Evolutionary conservation across 2,888 invertebrate genomes (phyloP).

Genomic region (Esperia sulphurella): DNA sequence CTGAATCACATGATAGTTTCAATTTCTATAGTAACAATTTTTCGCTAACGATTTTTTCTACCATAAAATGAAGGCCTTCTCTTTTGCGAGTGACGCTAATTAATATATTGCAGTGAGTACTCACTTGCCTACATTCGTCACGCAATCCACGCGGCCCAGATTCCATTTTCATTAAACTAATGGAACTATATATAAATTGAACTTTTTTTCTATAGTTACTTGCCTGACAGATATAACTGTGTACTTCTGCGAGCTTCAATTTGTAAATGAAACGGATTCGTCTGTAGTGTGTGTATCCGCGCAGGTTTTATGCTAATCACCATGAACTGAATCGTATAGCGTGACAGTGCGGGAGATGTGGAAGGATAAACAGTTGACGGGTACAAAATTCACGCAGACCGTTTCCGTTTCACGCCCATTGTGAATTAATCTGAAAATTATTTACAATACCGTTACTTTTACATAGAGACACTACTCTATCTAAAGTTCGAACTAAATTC

Average conservation of each 20-base stretch:
- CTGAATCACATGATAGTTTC: too few species aligned
- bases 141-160: slow-evolving; percentile 44
- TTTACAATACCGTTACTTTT: slow-evolving; percentile 2
- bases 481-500: not conserved
- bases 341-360: slow-evolving; percentile 62
- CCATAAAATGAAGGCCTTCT: too few species aligned
- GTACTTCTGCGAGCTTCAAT: slow-evolving; percentile 46
- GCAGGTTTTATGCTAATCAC: slow-evolving; percentile 47
- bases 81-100: slow-evolving; percentile 27
- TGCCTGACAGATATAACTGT: slow-evolving; percentile 28
- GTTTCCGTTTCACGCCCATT: slow-evolving; percentile 29
- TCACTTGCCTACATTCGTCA: slow-evolving; percentile 39
- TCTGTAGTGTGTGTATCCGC: slow-evolving; percentile 16
- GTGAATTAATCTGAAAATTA: slow-evolving; percentile 14
- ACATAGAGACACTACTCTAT: slow-evolving; percentile 8
- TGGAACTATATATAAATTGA: slow-evolving; percentile 30
- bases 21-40: too few species aligned
- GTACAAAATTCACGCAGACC: slow-evolving; percentile 20
- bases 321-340: slow-evolving; percentile 35
- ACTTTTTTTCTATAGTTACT: slow-evolving; percentile 24
- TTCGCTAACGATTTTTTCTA: too few species aligned
- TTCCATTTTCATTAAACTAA: slow-evolving; percentile 45
- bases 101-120: slow-evolving; percentile 28
- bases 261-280: slow-evolving; percentile 44
- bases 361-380: slow-evolving; percentile 37